A percentile compares a stretch with the other conserved stretches of the same genome.
Evolutionary conservation across 1,140 invertebrate species (phyloP).

Genomic region (Conus betulinus): DNA sequence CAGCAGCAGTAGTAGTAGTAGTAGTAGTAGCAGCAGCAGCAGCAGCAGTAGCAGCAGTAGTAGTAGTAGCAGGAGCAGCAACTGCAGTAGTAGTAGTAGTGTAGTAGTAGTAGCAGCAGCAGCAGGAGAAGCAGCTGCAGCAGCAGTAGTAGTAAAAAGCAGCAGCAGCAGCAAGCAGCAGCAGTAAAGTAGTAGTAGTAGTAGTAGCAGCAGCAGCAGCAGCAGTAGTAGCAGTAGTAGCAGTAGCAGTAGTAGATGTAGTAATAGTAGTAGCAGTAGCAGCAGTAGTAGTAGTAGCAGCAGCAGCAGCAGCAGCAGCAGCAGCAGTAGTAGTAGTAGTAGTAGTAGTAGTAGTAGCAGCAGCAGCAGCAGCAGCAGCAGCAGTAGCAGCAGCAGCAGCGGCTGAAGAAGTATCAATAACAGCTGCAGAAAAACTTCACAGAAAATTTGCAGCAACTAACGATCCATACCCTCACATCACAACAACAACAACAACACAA

Average conservation of each 20-base stretch:
- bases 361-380: slow-evolving; percentile 39
- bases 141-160: too few species aligned
- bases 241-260: too few species aligned
- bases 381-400: not conserved
- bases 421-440: not conserved
- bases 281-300: slow-evolving; percentile 34
- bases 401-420: not conserved
- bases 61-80: slow-evolving; percentile 38
- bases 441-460: not conserved
- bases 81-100: slow-evolving; percentile 39
- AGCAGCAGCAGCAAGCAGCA: slow-evolving; percentile 36
- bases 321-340: slow-evolving; percentile 39
- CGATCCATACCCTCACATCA: too few species aligned
- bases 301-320: slow-evolving; percentile 36
- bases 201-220: slow-evolving; percentile 38
- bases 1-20: not conserved
- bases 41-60: slow-evolving; percentile 35
- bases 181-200: too few species aligned
- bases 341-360: slow-evolving; percentile 40
- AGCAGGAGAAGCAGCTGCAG: too few species aligned
- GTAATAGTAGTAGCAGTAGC: too few species aligned
- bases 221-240: slow-evolving; percentile 23
- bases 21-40: slow-evolving; percentile 35
- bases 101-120: slow-evolving; percentile 41
- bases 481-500: too few species aligned